Percentiles rank a stretch among this genome's conserved stretches.
phyloP scores from a whole-genome alignment of 2,113 vertebrate species.

The Acrocephalus arundinaceus region DNA sequence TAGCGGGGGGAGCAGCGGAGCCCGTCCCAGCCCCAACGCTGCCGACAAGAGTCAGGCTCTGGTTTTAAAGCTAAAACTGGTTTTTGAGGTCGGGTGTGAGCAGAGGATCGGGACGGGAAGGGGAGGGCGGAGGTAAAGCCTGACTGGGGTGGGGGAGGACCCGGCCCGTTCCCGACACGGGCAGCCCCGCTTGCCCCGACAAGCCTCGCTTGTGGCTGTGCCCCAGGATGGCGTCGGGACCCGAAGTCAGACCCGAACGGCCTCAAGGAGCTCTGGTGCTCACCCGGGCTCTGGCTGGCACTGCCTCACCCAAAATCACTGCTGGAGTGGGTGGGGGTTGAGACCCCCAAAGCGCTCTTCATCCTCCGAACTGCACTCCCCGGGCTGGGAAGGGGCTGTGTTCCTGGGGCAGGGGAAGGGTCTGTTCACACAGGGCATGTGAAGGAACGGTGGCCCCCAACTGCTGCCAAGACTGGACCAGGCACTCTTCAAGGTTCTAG shows the following conservation, averaged over 20 bases:
- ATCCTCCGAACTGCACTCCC: background rate
- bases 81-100: background rate
- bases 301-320: background rate
- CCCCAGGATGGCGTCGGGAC: background rate
- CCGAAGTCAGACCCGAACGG: fast-evolving
- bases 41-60: background rate
- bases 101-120: background rate
- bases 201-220: background rate
- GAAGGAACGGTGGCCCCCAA: background rate
- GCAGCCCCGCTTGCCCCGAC: too few species aligned
- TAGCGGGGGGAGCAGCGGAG: background rate
- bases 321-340: background rate
- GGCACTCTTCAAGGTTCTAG: background rate
- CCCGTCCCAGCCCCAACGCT: background rate
- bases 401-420: fast-evolving
- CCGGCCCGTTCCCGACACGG: background rate
- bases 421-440: fast-evolving
- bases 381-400: too few species aligned
- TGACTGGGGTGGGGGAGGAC: background rate
- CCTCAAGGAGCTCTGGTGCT: background rate
- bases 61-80: background rate
- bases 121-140: background rate
- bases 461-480: background rate
- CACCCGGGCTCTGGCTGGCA: background rate
- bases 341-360: background rate